Evolutionary conservation across 1,140 invertebrate genomes (phyloP), one percentile per base, ranked within the genome.

Genomic region (Lamellibrachia luymesi): DNA sequence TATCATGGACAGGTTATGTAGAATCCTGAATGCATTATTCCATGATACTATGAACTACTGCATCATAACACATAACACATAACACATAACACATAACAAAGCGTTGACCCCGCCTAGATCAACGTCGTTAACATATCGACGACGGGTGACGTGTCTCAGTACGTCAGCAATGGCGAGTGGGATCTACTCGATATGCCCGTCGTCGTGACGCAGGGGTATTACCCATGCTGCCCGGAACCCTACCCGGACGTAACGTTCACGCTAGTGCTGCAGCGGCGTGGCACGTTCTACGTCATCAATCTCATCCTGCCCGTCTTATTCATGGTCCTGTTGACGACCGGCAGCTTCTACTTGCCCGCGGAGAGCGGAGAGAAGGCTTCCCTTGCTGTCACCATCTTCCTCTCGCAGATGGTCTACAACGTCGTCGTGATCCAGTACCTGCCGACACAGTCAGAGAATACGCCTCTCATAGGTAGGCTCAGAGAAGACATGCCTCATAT

Each of bases 321-420:
- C 91, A 50, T 91, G 91, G 49, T n/a, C n/a, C 49, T 91, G 49
- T n/a, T 91, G 49, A 91, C 50, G 50, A 52, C 27, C 50, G 91
- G 22, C 91, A 52, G 51, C 52, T 90, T 50, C 91, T 51, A 50
- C 56, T 90, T 93, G 89, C 92, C 49, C 7, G 51, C 92, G 92
- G 92, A 91, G 92, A 93, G 17, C 52, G 90, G 51, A n/a, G 91
- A 91, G 91, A 91, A 91, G 91, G 91, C 51, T 10, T 50, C 49
- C 4, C 91, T 91, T 0, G 91, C 51, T n/a, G 49, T 91, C 49
- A 91, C 51, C 7, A 80, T 80, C 64, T 80, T 80, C 13, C 64
- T 80, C 64, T 80, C 64, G 64, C 64, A 80, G 64, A 80, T 80
- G 64, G 64, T 80, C 64, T 80, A 80, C 64, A 80, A 80, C 64